phyloP scores from a whole-genome alignment of 2,113 vertebrate genomes.

The Ailurus styani region DNA sequence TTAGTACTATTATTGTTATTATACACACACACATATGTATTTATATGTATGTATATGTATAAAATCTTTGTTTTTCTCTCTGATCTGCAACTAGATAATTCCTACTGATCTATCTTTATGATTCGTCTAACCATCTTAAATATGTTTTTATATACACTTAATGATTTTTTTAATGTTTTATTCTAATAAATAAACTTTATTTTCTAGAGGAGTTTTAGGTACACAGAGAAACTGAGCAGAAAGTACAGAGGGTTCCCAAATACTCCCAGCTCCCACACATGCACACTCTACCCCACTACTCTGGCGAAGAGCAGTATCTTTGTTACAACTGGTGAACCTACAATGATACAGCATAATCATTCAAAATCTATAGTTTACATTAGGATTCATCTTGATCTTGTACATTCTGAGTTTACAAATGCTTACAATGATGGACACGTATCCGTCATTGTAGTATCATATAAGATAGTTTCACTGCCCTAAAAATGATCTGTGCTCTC shows the following conservation, averaged over 20 bases:
- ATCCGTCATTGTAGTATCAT: neutral
- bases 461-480: neutral
- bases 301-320: neutral
- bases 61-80: neutral
- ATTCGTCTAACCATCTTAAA: neutral
- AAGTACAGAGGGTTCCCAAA: neutral
- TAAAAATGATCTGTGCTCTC: neutral
- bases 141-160: neutral
- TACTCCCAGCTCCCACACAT: neutral
- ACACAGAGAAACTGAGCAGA: neutral
- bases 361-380: neutral
- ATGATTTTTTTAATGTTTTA: neutral
- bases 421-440: neutral
- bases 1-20: neutral
- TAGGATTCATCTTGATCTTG: neutral
- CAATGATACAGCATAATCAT: neutral
- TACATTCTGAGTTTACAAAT: neutral
- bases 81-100: neutral
- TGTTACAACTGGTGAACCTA: neutral
- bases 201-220: neutral
- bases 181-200: neutral
- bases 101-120: neutral
- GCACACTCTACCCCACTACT: neutral
- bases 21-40: neutral
- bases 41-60: neutral